Conservation (phyloP, 2,888 invertebrate species). For the Nephrotoma flavescens region DNA sequence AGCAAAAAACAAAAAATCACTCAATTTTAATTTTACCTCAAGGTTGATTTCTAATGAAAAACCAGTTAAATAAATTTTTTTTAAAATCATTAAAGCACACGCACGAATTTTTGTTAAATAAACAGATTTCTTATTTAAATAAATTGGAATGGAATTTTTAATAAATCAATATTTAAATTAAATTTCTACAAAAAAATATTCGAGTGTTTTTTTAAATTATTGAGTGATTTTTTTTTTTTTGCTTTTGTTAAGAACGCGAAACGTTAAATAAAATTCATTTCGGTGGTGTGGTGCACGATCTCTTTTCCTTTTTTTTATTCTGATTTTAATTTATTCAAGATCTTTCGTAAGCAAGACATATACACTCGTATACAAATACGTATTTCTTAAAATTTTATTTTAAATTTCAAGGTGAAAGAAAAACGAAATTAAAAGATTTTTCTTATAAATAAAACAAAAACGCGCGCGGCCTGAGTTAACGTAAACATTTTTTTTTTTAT, state of each 20-base stretch:
- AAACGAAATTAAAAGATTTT: background rate
- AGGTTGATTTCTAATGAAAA: background rate
- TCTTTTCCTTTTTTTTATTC: background rate
- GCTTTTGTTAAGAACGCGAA: background rate
- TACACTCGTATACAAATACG: background rate
- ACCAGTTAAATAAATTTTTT: background rate
- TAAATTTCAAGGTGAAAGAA: background rate
- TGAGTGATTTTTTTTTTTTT: background rate
- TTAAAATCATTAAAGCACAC: background rate
- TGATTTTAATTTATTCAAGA: background rate
- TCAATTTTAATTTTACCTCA: background rate
- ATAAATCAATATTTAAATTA: background rate
- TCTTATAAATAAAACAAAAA: background rate
- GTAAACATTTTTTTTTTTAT: background rate
- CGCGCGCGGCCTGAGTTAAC: background rate
- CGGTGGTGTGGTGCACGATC: background rate
- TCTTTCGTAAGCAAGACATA: background rate
- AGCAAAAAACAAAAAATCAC: background rate
- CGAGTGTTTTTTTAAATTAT: background rate
- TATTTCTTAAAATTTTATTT: background rate
- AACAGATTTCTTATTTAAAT: background rate
- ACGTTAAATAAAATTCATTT: no score
- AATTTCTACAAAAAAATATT: background rate
- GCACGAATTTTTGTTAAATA: background rate
- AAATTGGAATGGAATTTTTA: background rate